These are phyloP conservation scores for Mungos mungo DNA, from an alignment of 2,113 vertebrate genomes.

Conservation along the genomic window DNA sequence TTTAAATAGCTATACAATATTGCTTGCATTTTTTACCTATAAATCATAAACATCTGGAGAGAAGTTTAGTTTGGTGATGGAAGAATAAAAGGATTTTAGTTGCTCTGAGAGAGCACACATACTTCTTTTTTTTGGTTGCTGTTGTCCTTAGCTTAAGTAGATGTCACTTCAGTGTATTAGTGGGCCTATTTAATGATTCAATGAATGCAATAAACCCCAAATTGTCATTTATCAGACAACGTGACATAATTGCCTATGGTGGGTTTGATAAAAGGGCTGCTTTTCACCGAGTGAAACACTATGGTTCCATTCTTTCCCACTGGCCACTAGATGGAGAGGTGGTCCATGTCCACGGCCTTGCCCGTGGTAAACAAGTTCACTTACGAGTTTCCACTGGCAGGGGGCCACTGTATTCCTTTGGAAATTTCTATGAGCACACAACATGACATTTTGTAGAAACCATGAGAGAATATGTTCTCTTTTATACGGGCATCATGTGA, in stretches of 20 bases:
- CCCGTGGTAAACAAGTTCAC: conserved; percentile 27
- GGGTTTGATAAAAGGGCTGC: conserved; percentile 43
- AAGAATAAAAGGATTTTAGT: conserved; percentile 2
- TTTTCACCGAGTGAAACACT: conserved; percentile 53
- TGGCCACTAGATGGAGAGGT: conserved; percentile 76
- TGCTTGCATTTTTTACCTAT: conserved; percentile 20
- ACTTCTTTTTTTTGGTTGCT: neutral
- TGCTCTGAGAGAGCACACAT: neutral
- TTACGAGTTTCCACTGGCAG: conserved; percentile 46
- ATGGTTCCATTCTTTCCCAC: conserved; percentile 43
- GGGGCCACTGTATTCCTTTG: conserved; percentile 40
- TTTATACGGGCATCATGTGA: neutral
- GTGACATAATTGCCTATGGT: neutral
- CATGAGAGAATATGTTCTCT: conserved; percentile 52
- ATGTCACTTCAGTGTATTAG: conserved; percentile 31
- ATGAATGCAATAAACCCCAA: neutral
- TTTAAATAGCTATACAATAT: neutral
- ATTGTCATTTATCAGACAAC: conserved; percentile 15
- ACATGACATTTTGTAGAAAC: conserved; percentile 49
- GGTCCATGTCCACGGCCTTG: conserved; percentile 49
- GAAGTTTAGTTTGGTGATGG: neutral
- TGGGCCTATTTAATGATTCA: conserved; percentile 47
- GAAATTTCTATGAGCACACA: conserved; percentile 50
- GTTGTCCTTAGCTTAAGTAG: conserved; percentile 15
- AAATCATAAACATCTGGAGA: neutral